Conservation (phyloP, 1,140 invertebrate genomes). For the Gonatopus flavifemur region DNA sequence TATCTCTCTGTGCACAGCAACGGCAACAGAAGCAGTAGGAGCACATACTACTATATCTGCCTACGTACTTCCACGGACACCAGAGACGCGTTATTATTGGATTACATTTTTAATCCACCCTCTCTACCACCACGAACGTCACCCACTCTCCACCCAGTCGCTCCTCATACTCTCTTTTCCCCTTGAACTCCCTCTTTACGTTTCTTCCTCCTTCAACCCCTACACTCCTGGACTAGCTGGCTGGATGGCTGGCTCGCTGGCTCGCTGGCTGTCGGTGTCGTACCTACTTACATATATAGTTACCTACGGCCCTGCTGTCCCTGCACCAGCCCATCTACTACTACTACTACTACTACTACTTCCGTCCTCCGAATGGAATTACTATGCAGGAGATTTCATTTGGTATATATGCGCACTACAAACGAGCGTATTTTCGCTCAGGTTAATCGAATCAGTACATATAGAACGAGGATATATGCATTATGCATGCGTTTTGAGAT, state of each 20-base stretch:
- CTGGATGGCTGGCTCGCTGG: too few relatives aligned
- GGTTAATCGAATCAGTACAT: conserved; percentile 52
- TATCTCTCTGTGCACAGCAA: conserved; percentile 27
- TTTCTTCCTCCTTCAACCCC: not conserved
- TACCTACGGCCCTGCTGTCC: conserved; percentile 39
- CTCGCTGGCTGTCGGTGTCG: conserved; percentile 30
- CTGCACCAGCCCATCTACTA: conserved; percentile 20
- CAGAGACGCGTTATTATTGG: conserved; percentile 60
- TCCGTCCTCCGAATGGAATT: conserved; percentile 58
- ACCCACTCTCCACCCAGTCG: conserved; percentile 19
- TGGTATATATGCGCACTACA: conserved; percentile 57
- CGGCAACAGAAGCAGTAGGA: too few relatives aligned
- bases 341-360: conserved; percentile 42
- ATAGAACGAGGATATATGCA: conserved; percentile 45
- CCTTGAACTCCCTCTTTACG: not conserved
- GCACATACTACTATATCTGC: too few relatives aligned
- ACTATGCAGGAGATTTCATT: conserved; percentile 59
- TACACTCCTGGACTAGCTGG: too few relatives aligned
- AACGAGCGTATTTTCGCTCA: conserved; percentile 58
- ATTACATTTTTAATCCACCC: conserved; percentile 60
- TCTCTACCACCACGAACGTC: conserved; percentile 33
- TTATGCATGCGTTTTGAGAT: conserved; percentile 54
- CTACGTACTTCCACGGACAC: conserved; percentile 51
- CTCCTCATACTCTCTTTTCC: conserved; percentile 15
- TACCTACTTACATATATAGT: conserved; percentile 29